Evolutionary conservation across 2,888 invertebrate genomes (phyloP), one percentile per base, ranked within the genome.

Genomic region (Melinaea marsaeus): DNA sequence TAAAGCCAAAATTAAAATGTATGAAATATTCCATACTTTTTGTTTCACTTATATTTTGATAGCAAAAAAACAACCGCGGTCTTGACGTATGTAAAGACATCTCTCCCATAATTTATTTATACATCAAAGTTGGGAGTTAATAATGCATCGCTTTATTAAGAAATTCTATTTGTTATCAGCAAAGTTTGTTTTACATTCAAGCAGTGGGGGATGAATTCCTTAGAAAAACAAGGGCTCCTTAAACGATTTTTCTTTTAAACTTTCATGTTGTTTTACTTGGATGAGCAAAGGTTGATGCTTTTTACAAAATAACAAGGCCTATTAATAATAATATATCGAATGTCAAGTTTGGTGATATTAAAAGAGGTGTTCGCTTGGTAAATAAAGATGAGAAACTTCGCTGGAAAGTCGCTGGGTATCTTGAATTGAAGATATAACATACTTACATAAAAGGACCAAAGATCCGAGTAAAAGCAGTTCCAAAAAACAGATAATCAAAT

Each of bases 101-200:
- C 54, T 57, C 60, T 57, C 54, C 60, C 54, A 33, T 46, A 71
- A 69, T 68, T 60, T 79, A 76, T 81, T 81, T 82, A 78, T 77
- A 69, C 69, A 72, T 71, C 68, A 69, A 69, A 70, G 70, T 61
- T 65, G 57, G 75, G 81, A 84, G 82, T 86, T 85, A 86, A 86
- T 86, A 87, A 86, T 87, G 83, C 79, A 85, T 78, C 75, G 75
- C 78, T 83, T 84, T 84, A 83, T 83, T 83, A 83, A 71, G 72
- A 72, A 74, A 76, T 74, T 77, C 69, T 78, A 75, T 79, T 78
- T 77, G 77, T 70, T 73, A 69, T 68, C 63, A 67, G 71, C 72
- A 80, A 69, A 84, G 84, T 86, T 85, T 83, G 74, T 77, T 72
- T 75, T 81, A 80, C 79, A 73, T 72, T 75, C 76, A 67, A 80